phyloP scores from a whole-genome alignment of 2,113 vertebrate species.

The Phasianus colchicus region DNA sequence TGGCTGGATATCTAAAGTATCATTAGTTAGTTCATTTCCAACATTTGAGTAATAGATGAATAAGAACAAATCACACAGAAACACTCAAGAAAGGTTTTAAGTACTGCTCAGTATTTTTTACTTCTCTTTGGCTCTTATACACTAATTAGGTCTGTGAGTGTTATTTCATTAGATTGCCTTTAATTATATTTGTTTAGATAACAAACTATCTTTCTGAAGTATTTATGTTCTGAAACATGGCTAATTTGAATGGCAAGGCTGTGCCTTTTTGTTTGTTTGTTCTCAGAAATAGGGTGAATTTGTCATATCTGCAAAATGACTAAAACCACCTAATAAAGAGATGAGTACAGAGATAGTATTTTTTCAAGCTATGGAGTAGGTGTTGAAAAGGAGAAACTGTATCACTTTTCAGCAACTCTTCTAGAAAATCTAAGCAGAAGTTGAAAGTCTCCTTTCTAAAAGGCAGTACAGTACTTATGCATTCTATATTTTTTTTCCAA shows the following conservation, averaged over 20 bases:
- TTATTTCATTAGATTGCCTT: conserved; percentile 31
- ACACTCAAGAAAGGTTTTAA: background rate
- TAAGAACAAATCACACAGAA: conserved; percentile 11
- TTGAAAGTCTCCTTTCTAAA: background rate
- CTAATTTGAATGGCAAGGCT: conserved; percentile 10
- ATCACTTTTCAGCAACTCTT: background rate
- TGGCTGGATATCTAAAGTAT: background rate
- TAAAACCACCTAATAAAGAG: conserved; percentile 17
- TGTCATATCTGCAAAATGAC: conserved; percentile 7
- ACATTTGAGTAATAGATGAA: background rate
- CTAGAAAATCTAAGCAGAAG: background rate
- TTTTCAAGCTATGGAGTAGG: conserved; percentile 16
- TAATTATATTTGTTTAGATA: conserved; percentile 55
- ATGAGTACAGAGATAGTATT: conserved; percentile 8
- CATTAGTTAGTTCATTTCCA: background rate
- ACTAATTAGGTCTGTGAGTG: background rate
- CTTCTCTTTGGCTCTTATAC: background rate
- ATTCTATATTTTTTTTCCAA: background rate
- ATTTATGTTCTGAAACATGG: conserved; percentile 39
- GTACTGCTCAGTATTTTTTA: background rate
- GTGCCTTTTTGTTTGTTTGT: background rate
- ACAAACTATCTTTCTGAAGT: conserved; percentile 34
- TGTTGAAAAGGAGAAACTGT: background rate
- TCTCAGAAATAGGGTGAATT: background rate
- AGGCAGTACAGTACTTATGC: background rate